A percentile compares a stretch with the other conserved stretches of the same genome.
phyloP scores from a whole-genome alignment of 2,113 vertebrate species.

The Sylvicapra grimmia region DNA sequence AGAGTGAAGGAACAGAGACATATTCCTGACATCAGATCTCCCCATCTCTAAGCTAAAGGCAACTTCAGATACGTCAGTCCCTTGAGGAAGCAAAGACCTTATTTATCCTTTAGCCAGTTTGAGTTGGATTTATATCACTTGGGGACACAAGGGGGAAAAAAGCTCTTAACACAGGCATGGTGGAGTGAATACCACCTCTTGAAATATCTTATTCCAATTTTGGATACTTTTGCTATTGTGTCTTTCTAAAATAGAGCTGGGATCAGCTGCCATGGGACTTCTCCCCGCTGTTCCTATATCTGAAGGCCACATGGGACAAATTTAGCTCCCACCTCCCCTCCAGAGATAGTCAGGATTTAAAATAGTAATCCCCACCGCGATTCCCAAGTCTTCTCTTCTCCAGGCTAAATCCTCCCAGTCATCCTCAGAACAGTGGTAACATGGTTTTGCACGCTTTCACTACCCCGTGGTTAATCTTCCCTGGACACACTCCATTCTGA shows the following conservation, averaged over 20 bases:
- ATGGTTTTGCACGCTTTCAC: background rate
- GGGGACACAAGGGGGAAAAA: too few species aligned
- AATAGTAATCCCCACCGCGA: background rate
- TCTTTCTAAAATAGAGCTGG: slow-evolving; percentile 8
- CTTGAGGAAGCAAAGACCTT: background rate
- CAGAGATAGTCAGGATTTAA: background rate
- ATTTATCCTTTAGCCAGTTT: background rate
- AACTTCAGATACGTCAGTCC: background rate
- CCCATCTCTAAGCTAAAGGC: background rate
- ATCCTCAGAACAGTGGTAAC: slow-evolving; percentile 1
- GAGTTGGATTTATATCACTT: slow-evolving; percentile 10
- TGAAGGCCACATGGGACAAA: background rate
- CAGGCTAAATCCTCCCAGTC: background rate
- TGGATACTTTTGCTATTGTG: background rate
- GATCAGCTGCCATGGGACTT: background rate
- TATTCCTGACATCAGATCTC: background rate
- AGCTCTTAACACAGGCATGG: background rate
- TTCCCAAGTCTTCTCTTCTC: background rate
- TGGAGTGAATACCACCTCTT: background rate
- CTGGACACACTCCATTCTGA: background rate
- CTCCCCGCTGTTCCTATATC: background rate
- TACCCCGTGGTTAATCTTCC: background rate
- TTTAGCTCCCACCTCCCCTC: background rate
- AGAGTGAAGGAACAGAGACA: background rate
- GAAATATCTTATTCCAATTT: slow-evolving; percentile 33